Conservation (phyloP, 53 echinoderm and acorn worm genomes). For the Henricia sp. region DNA sequence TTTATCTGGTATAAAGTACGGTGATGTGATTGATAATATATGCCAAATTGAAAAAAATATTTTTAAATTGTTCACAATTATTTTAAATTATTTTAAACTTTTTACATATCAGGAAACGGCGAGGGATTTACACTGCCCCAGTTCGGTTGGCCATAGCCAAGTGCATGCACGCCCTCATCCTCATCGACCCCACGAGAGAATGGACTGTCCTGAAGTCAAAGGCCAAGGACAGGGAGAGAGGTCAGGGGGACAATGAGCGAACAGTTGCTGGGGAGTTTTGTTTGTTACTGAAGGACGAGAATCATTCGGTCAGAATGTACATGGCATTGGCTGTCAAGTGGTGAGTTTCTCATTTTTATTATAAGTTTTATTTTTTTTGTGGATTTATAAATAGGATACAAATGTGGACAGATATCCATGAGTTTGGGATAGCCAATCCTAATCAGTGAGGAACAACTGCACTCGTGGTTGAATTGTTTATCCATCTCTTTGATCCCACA, state of each 20-base stretch:
- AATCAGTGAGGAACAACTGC: too few species aligned
- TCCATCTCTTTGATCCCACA: too few species aligned
- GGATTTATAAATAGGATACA: too few species aligned
- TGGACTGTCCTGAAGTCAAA: slow-evolving; percentile 75
- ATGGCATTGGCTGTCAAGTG: slow-evolving; percentile 72
- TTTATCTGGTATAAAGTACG: too few species aligned
- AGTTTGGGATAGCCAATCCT: too few species aligned
- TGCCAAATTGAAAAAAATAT: too few species aligned
- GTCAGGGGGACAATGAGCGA: slow-evolving; percentile 53
- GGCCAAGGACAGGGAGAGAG: slow-evolving; percentile 48
- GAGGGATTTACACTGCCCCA: slow-evolving; percentile 68
- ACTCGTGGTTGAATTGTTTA: too few species aligned
- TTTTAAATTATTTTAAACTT: too few species aligned
- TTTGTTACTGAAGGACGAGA: slow-evolving; percentile 53
- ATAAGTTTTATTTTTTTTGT: too few species aligned
- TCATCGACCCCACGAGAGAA: slow-evolving; percentile 69
- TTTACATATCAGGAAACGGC: slow-evolving; percentile 31
- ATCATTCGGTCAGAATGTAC: slow-evolving; percentile 82
- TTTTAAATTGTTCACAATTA: not conserved
- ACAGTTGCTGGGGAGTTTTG: slow-evolving; percentile 28
- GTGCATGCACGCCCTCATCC: slow-evolving; percentile 78
- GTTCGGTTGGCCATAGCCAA: slow-evolving; percentile 71
- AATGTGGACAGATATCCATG: too few species aligned
- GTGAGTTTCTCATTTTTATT: slow-evolving; percentile 45
- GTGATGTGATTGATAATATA: too few species aligned